Evolutionary conservation across 2,797 vertebrate genomes (phyloP).

Genomic region (Lophotriccus pileatus): DNA sequence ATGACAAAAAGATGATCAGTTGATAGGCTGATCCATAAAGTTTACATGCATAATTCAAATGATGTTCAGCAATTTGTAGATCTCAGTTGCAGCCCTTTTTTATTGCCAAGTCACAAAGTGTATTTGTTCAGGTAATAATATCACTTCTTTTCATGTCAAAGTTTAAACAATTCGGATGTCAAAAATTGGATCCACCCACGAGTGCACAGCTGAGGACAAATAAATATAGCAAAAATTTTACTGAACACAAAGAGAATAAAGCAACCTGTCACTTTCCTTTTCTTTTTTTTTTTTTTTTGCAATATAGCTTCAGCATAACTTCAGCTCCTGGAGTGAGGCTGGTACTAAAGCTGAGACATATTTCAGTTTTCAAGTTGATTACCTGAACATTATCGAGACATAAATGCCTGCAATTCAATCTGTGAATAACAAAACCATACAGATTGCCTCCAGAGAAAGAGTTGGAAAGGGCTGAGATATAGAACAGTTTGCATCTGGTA

Average conservation of each 20-base stretch:
- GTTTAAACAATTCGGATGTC: constrained; percentile 23
- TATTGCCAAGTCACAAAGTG: constrained; percentile 38
- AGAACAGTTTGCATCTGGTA: not conserved
- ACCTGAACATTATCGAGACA: not conserved
- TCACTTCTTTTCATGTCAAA: not conserved
- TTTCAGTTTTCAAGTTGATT: not conserved
- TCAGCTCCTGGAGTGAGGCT: not conserved
- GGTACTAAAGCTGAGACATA: not conserved
- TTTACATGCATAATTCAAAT: constrained; percentile 64
- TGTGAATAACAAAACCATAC: not conserved
- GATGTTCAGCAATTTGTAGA: constrained; percentile 31
- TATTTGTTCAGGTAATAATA: constrained; percentile 49
- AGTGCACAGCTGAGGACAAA: not conserved
- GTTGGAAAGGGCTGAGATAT: not conserved
- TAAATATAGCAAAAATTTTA: not conserved
- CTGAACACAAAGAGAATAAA: not conserved
- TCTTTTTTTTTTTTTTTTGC: too few relatives aligned
- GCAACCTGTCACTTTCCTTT: not conserved
- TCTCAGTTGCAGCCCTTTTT: constrained; percentile 23
- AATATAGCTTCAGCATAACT: not conserved
- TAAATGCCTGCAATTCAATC: not conserved
- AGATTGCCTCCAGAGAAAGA: not conserved
- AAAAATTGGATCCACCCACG: not conserved
- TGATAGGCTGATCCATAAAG: constrained; percentile 59
- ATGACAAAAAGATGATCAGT: constrained; percentile 56